Conservation (phyloP, 2,113 vertebrate species). For the Pedetes capensis region DNA sequence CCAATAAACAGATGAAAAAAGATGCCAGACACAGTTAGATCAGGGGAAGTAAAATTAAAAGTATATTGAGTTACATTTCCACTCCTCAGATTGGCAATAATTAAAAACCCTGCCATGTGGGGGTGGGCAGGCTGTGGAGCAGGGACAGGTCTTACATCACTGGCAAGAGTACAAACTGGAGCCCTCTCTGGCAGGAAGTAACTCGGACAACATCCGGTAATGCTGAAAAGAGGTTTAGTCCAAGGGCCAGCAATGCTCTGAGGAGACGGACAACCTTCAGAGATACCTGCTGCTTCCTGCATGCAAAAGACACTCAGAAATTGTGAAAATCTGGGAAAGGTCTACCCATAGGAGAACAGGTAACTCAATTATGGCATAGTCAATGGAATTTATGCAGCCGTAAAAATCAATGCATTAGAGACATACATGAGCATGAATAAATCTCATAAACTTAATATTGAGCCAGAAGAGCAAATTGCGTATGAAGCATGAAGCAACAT, state of each 20-base stretch:
- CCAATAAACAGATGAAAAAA: neutral
- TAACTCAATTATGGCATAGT: neutral
- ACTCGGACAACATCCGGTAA: rapidly evolving
- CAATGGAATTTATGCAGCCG: neutral
- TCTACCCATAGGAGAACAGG: neutral
- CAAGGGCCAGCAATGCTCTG: neutral
- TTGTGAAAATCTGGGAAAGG: neutral
- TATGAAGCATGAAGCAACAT: neutral
- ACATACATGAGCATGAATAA: neutral
- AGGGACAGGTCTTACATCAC: rapidly evolving
- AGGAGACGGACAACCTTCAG: no score
- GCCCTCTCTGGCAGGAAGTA: rapidly evolving
- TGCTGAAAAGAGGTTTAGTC: no score
- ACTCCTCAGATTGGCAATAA: neutral
- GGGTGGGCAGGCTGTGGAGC: neutral
- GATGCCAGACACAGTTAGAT: neutral
- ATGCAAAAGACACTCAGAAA: no score
- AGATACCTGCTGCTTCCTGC: neutral
- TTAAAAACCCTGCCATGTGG: neutral
- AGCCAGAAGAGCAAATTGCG: neutral
- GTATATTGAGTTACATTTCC: neutral
- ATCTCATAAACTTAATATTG: neutral
- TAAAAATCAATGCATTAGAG: neutral
- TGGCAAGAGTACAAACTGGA: neutral
- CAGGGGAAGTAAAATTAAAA: no score